Percentiles rank a stretch among this genome's conserved stretches.
phyloP scores from a whole-genome alignment of 2,113 vertebrate genomes.

The Syngnathoides biaculeatus region DNA sequence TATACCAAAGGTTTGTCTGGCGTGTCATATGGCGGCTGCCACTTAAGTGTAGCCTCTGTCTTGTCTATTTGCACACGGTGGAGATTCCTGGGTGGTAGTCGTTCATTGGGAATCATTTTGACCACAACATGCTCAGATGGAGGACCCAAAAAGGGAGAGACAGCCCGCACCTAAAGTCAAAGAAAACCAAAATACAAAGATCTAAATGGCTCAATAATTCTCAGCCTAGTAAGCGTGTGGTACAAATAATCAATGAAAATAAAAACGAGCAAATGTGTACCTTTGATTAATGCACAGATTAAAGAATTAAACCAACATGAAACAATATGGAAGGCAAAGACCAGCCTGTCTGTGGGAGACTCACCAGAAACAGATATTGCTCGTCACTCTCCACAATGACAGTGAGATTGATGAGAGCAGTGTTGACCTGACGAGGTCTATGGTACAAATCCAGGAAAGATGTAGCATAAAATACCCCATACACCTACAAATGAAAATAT shows the following conservation, averaged over 20 bases:
- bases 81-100: slow-evolving; percentile 90
- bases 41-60: slow-evolving; percentile 84
- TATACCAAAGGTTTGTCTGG: slow-evolving; percentile 84
- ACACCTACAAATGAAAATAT: slow-evolving; percentile 66
- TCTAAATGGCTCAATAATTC: neutral
- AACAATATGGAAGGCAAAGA: neutral
- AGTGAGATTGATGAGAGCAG: slow-evolving; percentile 69
- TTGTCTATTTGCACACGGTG: slow-evolving; percentile 79
- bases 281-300: neutral
- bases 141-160: slow-evolving; percentile 85
- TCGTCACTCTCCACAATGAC: slow-evolving; percentile 84
- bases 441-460: slow-evolving; percentile 91
- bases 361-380: slow-evolving; percentile 93
- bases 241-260: neutral
- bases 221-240: no score
- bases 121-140: slow-evolving; percentile 85
- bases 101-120: slow-evolving; percentile 93
- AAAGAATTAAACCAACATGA: neutral
- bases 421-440: slow-evolving; percentile 75
- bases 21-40: slow-evolving; percentile 90
- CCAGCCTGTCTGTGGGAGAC: slow-evolving; percentile 13
- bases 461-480: slow-evolving; percentile 88
- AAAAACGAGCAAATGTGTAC: neutral
- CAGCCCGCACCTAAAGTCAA: slow-evolving; percentile 79
- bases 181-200: neutral